Evolutionary conservation across 1,140 invertebrate species (phyloP), one percentile per base, ranked within the genome.

Genomic region (Brachionus sp.): DNA sequence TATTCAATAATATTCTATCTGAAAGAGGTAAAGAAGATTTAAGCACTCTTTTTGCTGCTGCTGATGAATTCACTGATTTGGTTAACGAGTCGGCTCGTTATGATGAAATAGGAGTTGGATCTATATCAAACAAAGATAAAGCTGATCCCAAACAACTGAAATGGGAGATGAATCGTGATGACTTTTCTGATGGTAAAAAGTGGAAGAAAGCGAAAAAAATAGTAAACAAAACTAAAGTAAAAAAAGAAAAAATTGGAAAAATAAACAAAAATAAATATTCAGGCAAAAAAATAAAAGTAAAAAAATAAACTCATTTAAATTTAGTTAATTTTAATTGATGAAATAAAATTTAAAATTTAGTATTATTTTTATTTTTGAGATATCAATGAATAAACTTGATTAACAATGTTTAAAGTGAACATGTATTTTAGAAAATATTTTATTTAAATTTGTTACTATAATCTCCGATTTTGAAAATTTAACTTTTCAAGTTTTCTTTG

Each of bases 91-190:
- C 77, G 19, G 77, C 77, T 39, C 16, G 16, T 12, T 62, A 62
- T 37, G 77, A 80, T 80, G 23, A 80, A 80, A 13, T 80, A 4
- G 77, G 77, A 37, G 77, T 80, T 44, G 77, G 77, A 37, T 80
- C 77, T 23, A 66, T 80, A 42, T 80, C 77, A 5, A 80, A 80
- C 57, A 80, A 57, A 62, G 77, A 80, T 66, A 80, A 25, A 62
- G 50, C 77, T 37, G 50, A 80, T 80, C 77, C 77, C n/a, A 80
- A 80, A 62, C 77, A 80, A 66, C 37, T 80, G 12, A 29, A 80
- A 66, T 80, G 77, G 77, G 77, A 80, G 35, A 57, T 80, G 50
- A 29, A 62, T 12, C 46, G 25, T 7, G 37, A 75, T 16, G 70
- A 75, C 13, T 39, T 25, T 7, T 2, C 10, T 12, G 42, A 10